A percentile compares a stretch with the other conserved stretches of the same genome.
These are phyloP conservation scores for Acinonyx jubatus DNA, from an alignment of 2,113 vertebrate genomes.

Conservation along the genomic window DNA sequence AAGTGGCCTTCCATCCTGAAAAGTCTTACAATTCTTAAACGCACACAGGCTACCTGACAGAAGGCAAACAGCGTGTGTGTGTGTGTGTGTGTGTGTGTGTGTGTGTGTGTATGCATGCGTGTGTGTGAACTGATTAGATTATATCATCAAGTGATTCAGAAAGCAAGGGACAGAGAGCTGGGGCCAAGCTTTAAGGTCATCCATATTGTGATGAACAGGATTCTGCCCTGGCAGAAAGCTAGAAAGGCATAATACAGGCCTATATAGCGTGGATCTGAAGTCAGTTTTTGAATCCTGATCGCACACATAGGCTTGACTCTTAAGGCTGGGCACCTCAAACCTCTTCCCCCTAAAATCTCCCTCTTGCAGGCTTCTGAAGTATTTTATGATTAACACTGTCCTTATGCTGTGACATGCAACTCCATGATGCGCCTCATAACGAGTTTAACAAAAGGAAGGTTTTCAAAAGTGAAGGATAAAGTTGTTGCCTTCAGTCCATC, in stretches of 20 bases:
- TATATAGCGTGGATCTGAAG: neutral
- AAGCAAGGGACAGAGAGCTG: neutral
- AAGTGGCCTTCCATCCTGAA: neutral
- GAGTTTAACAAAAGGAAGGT: neutral
- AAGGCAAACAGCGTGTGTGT: neutral
- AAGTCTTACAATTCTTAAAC: conserved; percentile 7
- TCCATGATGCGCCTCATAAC: fast-evolving
- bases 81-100: no score
- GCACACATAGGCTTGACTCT: neutral
- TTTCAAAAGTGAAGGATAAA: neutral
- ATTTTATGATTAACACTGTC: neutral
- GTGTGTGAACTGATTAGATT: neutral
- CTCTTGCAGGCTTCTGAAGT: neutral
- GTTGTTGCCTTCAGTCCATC: neutral
- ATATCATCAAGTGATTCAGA: neutral
- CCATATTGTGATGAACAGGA: neutral
- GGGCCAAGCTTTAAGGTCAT: neutral
- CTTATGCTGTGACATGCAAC: neutral
- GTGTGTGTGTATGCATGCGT: no score
- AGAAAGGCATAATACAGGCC: neutral
- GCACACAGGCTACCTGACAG: neutral
- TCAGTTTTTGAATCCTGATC: neutral
- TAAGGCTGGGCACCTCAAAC: neutral
- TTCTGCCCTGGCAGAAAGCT: neutral
- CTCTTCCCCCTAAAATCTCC: neutral